phyloP scores from a whole-genome alignment of 2,888 invertebrate species.

The Parasteatoda lunata region DNA sequence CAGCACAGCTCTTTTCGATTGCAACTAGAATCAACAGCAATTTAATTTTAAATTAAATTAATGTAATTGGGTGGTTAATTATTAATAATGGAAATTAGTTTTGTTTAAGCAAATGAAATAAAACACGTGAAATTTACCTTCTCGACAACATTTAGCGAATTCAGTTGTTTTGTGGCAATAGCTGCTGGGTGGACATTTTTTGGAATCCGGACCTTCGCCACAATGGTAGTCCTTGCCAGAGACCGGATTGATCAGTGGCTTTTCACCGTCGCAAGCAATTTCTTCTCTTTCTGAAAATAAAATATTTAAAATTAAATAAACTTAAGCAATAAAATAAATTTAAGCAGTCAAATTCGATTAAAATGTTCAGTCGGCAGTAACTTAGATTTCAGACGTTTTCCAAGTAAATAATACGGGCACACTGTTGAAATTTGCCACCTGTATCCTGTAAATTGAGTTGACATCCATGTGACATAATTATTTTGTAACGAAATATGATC shows the following conservation, averaged over 20 bases:
- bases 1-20: constrained; percentile 79
- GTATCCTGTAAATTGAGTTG: no score
- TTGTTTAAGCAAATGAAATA: not conserved
- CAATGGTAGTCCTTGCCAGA: constrained; percentile 84
- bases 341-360: no score
- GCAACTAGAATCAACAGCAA: constrained; percentile 6
- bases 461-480: no score
- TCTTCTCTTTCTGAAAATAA: constrained; percentile 74
- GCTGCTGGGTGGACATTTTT: constrained; percentile 86
- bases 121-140: constrained; percentile 79
- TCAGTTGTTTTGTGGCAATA: constrained; percentile 90
- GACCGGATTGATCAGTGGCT: constrained; percentile 82
- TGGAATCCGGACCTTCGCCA: constrained; percentile 84
- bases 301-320: no score
- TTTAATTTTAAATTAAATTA: not conserved
- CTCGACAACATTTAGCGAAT: constrained; percentile 89
- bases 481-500: no score
- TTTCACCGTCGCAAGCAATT: constrained; percentile 88
- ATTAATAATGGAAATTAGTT: not conserved
- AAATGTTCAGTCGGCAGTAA: no score
- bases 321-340: no score
- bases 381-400: no score
- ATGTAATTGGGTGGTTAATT: not conserved
- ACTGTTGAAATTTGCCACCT: no score
- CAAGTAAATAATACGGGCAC: no score